A percentile compares a stretch with the other conserved stretches of the same genome.
These are phyloP conservation scores for Ceraclea dissimilis DNA, from an alignment of 2,888 invertebrate genomes.

Conservation along the genomic window DNA sequence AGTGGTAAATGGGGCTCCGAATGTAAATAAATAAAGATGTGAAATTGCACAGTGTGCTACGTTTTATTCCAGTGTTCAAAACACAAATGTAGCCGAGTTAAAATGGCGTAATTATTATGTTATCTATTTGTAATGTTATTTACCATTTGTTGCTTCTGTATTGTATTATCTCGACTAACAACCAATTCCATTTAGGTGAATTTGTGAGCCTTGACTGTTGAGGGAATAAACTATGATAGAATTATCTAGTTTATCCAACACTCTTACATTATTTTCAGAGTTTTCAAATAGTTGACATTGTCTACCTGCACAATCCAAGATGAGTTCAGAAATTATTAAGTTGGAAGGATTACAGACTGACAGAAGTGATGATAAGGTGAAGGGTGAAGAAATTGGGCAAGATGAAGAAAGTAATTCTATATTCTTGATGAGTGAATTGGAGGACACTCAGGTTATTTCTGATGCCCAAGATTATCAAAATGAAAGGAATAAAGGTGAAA, in stretches of 20 bases:
- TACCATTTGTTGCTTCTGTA: too few species aligned
- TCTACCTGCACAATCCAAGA: too few species aligned
- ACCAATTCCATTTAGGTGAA: too few species aligned
- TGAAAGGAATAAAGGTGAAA: neutral
- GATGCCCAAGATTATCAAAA: neutral
- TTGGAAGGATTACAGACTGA: too few species aligned
- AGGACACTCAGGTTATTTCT: neutral
- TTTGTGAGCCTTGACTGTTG: too few species aligned
- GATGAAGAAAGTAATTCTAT: neutral
- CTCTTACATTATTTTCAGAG: neutral
- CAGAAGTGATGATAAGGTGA: too few species aligned
- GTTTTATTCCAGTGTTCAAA: neutral
- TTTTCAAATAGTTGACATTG: too few species aligned
- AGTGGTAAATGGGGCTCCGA: conserved; percentile 30
- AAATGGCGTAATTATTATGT: neutral
- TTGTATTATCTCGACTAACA: too few species aligned
- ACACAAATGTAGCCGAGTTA: neutral
- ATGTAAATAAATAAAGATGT: neutral
- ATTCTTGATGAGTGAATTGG: neutral
- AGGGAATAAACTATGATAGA: too few species aligned
- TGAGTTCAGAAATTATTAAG: too few species aligned
- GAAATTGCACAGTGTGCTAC: neutral
- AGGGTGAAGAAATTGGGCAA: too few species aligned
- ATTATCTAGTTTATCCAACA: neutral
- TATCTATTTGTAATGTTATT: neutral